These are phyloP conservation scores for Phyllotreta striolata DNA, from an alignment of 2,888 invertebrate species.

Conservation along the genomic window DNA sequence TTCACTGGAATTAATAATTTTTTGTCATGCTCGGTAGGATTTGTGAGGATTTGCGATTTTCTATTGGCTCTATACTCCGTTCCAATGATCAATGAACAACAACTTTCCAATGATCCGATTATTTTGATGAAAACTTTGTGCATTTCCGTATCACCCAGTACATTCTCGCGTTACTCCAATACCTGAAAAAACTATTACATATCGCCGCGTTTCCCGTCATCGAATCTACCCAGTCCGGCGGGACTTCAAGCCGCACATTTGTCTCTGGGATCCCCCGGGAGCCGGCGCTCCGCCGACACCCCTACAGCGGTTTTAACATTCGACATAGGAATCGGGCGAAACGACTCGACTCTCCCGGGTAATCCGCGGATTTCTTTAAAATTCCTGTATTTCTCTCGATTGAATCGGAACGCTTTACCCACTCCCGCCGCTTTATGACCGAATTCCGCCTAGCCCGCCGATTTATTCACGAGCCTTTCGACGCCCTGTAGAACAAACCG, in stretches of 20 bases:
- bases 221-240: constrained; percentile 2
- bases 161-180: too few species aligned
- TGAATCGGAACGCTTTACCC: constrained; percentile 21
- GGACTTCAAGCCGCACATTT: constrained; percentile 18
- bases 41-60: too few species aligned
- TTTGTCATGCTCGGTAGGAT: too few species aligned
- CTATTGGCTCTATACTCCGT: too few species aligned
- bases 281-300: constrained; percentile 13
- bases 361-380: constrained; percentile 24
- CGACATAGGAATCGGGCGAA: constrained; percentile 24
- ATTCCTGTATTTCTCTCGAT: constrained; percentile 21
- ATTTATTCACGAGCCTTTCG: constrained; percentile 17
- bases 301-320: constrained; percentile 23
- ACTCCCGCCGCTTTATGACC: not conserved
- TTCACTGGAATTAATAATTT: too few species aligned
- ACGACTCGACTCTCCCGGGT: constrained; percentile 22
- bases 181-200: not conserved
- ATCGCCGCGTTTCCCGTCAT: constrained; percentile 10
- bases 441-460: constrained; percentile 3
- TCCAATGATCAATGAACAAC: too few species aligned
- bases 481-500: not conserved
- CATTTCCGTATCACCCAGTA: too few species aligned
- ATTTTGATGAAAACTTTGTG: too few species aligned
- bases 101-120: too few species aligned
- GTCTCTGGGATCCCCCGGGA: constrained; percentile 8